These are phyloP conservation scores for Amblyornis subalaris DNA, from an alignment of 2,113 vertebrate species.

Conservation along the genomic window DNA sequence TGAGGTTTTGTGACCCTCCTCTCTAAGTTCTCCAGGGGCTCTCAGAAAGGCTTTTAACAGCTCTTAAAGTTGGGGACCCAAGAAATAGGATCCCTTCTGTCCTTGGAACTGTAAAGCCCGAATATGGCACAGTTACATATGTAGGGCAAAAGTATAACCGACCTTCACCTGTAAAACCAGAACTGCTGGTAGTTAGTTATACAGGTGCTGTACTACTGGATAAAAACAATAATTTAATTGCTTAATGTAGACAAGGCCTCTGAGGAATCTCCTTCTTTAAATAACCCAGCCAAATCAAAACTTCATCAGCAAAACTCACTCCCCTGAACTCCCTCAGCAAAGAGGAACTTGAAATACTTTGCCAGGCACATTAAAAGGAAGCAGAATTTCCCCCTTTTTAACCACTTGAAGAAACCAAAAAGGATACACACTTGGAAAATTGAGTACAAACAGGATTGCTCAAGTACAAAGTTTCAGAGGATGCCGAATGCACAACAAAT, in stretches of 20 bases:
- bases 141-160: constrained; percentile 36
- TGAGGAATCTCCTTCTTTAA: constrained; percentile 19
- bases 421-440: background rate
- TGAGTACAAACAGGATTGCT: rapidly evolving
- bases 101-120: background rate
- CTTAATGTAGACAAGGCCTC: constrained; percentile 36
- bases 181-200: constrained; percentile 8
- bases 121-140: constrained; percentile 4
- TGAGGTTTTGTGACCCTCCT: background rate
- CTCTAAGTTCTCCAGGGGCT: background rate
- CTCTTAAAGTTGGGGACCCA: background rate
- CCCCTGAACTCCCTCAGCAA: background rate
- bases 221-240: constrained; percentile 54
- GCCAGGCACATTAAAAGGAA: background rate
- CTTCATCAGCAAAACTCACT: background rate
- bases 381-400: background rate
- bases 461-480: background rate
- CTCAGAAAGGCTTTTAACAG: background rate
- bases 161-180: constrained; percentile 44
- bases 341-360: background rate
- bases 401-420: background rate
- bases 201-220: background rate
- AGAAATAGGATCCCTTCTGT: background rate
- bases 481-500: background rate
- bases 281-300: constrained; percentile 33